A percentile compares a stretch with the other conserved stretches of the same genome.
Conservation (phyloP, 2,888 invertebrate species). For the Erebia aethiops region DNA sequence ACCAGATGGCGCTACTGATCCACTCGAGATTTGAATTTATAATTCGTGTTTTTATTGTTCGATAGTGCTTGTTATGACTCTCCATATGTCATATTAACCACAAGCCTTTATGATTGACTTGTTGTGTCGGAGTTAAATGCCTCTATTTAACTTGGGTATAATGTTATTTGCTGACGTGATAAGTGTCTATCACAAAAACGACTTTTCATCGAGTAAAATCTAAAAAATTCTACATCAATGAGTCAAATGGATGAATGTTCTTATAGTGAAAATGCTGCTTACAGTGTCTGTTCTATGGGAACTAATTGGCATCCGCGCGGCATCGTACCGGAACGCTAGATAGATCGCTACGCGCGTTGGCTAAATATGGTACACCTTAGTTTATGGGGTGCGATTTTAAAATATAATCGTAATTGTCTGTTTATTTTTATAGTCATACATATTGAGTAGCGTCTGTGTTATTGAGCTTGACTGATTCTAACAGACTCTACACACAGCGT, state of each 20-base stretch:
- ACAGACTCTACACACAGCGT: too few relatives aligned
- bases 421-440: too few relatives aligned
- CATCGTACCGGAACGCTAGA: not conserved
- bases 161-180: constrained; percentile 5
- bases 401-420: too few relatives aligned
- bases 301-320: not conserved
- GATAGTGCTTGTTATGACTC: constrained; percentile 40
- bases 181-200: not conserved
- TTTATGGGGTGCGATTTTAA: too few relatives aligned
- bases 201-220: not conserved
- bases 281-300: not conserved
- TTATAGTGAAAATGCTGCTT: not conserved
- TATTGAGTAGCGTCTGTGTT: too few relatives aligned
- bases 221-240: too few relatives aligned
- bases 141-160: not conserved
- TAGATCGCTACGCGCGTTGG: not conserved
- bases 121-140: constrained; percentile 11
- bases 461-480: too few relatives aligned
- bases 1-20: constrained; percentile 56
- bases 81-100: constrained; percentile 32
- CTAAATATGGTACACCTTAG: not conserved
- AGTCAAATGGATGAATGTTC: not conserved
- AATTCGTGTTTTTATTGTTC: constrained; percentile 63
- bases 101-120: constrained; percentile 23
- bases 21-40: constrained; percentile 65